These are phyloP conservation scores for Lepidonotus clava DNA, from an alignment of 2,888 invertebrate species.

Conservation along the genomic window DNA sequence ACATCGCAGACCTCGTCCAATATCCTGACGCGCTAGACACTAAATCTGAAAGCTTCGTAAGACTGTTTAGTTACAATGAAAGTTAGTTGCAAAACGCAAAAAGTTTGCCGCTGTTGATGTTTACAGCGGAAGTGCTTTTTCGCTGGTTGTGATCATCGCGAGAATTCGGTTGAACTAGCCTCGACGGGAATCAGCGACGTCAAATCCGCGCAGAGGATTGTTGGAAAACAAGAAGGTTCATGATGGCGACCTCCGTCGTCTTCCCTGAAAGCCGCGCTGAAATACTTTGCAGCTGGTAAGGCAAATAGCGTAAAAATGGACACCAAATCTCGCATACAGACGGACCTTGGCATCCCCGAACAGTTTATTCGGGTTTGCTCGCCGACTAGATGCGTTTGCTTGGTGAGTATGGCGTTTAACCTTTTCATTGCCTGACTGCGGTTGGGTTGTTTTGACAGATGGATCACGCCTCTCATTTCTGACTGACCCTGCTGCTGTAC, in stretches of 20 bases:
- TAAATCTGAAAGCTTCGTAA: not conserved
- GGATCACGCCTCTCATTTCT: not conserved
- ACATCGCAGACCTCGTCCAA: too few species aligned
- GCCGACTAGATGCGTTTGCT: constrained; percentile 47
- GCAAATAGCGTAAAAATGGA: not conserved
- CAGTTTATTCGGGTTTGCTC: constrained; percentile 34
- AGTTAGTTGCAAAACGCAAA: not conserved
- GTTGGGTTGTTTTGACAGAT: constrained; percentile 14
- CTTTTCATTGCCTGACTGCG: not conserved
- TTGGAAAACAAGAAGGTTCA: constrained; percentile 24
- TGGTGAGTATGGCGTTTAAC: constrained; percentile 25
- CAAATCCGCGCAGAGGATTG: not conserved
- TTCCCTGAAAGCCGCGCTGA: not conserved
- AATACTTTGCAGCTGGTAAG: constrained; percentile 13
- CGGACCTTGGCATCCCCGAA: constrained; percentile 41
- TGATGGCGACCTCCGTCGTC: constrained; percentile 38
- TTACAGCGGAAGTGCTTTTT: not conserved
- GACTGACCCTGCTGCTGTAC: not conserved
- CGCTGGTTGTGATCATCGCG: not conserved
- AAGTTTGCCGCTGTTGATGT: not conserved
- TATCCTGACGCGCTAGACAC: not conserved
- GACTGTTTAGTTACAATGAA: not conserved
- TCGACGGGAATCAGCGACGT: not conserved
- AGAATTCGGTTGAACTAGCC: not conserved
- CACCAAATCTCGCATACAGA: not conserved